These are phyloP conservation scores for Lophius americanus DNA, from an alignment of 2,797 vertebrate genomes.

Conservation along the genomic window DNA sequence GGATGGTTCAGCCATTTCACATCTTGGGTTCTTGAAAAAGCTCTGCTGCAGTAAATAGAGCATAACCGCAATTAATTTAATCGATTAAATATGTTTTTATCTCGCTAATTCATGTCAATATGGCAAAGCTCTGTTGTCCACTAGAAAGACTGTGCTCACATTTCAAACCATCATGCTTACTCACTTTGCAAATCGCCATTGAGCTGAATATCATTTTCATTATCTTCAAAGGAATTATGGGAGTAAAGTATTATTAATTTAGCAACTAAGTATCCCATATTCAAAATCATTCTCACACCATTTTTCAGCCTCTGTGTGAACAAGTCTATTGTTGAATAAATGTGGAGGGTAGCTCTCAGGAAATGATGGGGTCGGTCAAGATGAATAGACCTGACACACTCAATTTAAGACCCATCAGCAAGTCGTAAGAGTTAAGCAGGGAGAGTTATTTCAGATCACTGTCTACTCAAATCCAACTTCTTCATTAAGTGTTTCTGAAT, in stretches of 20 bases:
- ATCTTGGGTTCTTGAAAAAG: too few species aligned
- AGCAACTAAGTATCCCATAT: conserved; percentile 27
- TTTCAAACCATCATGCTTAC: not conserved
- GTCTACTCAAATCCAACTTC: conserved; percentile 55
- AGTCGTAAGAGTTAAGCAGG: conserved; percentile 54
- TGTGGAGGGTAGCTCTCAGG: conserved; percentile 54
- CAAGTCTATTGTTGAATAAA: conserved; percentile 65
- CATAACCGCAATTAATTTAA: too few species aligned
- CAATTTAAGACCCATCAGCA: conserved; percentile 67
- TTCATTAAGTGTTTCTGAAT: conserved; percentile 74
- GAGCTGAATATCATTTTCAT: conserved; percentile 32
- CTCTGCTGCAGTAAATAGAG: too few species aligned
- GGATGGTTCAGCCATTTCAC: too few species aligned
- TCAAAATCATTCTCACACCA: conserved; percentile 38
- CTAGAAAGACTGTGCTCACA: not conserved
- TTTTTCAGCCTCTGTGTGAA: conserved; percentile 61
- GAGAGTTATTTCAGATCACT: conserved; percentile 67
- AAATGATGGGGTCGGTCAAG: conserved; percentile 51
- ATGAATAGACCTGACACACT: conserved; percentile 69
- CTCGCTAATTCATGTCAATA: too few species aligned
- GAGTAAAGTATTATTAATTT: conserved; percentile 41
- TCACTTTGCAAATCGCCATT: conserved; percentile 33
- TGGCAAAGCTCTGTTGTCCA: not conserved
- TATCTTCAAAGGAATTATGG: conserved; percentile 27
- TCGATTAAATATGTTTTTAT: too few species aligned